A percentile compares a stretch with the other conserved stretches of the same genome.
These are phyloP conservation scores for Conchocele bisecta DNA, from an alignment of 2,888 invertebrate species.

Conservation along the genomic window DNA sequence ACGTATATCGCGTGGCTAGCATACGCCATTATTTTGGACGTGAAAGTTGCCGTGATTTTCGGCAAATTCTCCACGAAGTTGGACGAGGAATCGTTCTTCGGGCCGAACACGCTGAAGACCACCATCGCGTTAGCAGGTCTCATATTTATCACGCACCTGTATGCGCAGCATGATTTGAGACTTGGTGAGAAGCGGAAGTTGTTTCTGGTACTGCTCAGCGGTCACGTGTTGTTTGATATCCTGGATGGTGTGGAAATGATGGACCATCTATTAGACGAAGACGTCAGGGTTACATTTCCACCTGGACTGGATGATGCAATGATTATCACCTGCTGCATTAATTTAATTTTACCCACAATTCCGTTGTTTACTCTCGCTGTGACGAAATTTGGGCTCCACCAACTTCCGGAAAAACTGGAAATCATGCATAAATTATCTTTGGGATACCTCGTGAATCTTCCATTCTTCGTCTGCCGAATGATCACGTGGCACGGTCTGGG, in stretches of 20 bases:
- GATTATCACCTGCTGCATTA: conserved; percentile 84
- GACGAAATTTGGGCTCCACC: conserved; percentile 82
- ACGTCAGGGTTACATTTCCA: conserved; percentile 64
- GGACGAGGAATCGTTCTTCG: conserved; percentile 72
- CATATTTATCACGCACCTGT: conserved; percentile 84
- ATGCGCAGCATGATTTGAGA: conserved; percentile 85
- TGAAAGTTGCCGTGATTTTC: conserved; percentile 84
- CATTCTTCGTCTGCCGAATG: conserved; percentile 84
- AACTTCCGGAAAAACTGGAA: conserved; percentile 71
- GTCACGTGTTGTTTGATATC: conserved; percentile 85
- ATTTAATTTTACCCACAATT: conserved; percentile 85
- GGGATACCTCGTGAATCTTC: conserved; percentile 84
- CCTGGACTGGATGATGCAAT: conserved; percentile 83
- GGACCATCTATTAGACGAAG: conserved; percentile 83
- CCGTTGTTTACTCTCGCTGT: conserved; percentile 85
- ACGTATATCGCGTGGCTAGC: conserved; percentile 85
- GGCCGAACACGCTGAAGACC: conserved; percentile 77
- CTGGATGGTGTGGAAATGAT: conserved; percentile 85
- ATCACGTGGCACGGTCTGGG: conserved; percentile 84
- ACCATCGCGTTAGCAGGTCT: conserved; percentile 83
- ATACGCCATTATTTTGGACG: conserved; percentile 84
- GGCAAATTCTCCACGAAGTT: conserved; percentile 78
- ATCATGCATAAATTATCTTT: conserved; percentile 83
- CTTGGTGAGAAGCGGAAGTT: conserved; percentile 84
- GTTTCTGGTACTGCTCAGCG: conserved; percentile 83